Evolutionary conservation across 2,888 invertebrate species (phyloP), one percentile per base, ranked within the genome.

Genomic region (Unio delphinus): DNA sequence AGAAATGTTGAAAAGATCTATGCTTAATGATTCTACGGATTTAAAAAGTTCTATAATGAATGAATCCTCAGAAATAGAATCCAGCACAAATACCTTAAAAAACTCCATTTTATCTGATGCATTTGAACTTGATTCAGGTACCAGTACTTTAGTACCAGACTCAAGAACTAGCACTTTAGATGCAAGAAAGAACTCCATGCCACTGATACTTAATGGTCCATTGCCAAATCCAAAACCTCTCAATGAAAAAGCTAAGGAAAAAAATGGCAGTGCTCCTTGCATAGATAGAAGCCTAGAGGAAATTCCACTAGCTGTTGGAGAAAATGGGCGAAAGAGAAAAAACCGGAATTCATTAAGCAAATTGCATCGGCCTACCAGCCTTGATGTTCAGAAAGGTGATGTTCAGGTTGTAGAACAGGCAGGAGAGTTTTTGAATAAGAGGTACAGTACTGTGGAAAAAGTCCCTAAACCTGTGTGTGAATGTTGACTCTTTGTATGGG

Each of bases 211-310:
- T 63, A 64, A 76, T 64, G 75, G 75, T 58, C 69, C 75, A 17
- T 68, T 80, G 60, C 80, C 78, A 64, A 76, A 73, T 55, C 74
- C 76, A 66, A 78, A 74, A 62, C 76, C 76, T 68, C 66, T 76
- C 15, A 63, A 72, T 64, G 72, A 76, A 59, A 68, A 71, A 56
- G 73, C 67, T 72, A 57, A 74, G 59, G 79, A 80, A 30, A 67
- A 80, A 64, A 74, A 65, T 65, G 80, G 75, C 64, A 83, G 80
- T 70, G 82, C 80, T 60, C 86, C 83, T 6, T 86, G 86, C 70
- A 86, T 86, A 64, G 86, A 86, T 68, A 77, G 86, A 70, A 86
- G 85, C 73, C 68, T 86, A 65, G 86, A 86, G 68, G 85, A 85
- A 74, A 85, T 86, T 45, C 83, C 85, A 28, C 82, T 81, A 26